phyloP scores from a whole-genome alignment of 2,113 vertebrate species.

The Eretmochelys imbricata region DNA sequence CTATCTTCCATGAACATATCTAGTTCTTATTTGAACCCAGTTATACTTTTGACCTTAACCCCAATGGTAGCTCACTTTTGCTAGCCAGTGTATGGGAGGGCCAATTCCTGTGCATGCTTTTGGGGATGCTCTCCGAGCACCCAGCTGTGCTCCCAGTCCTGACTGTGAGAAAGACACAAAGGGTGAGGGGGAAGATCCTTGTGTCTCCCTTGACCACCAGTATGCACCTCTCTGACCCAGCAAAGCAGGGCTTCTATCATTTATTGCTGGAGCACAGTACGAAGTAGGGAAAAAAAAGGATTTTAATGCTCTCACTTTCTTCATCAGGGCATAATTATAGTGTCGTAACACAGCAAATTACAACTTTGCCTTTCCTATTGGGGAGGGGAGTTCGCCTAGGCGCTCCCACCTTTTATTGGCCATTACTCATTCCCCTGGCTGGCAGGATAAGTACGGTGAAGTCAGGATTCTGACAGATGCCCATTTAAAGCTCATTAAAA shows the following conservation, averaged over 20 bases:
- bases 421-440: slow-evolving; percentile 73
- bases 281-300: background rate
- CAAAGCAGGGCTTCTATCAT: background rate
- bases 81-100: background rate
- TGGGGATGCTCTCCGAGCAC: background rate
- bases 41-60: background rate
- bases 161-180: rapidly evolving
- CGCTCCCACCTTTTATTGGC: slow-evolving; percentile 74
- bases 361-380: slow-evolving; percentile 73
- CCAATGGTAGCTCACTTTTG: slow-evolving; percentile 2
- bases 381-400: slow-evolving; percentile 49
- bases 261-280: background rate
- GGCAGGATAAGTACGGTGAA: slow-evolving; percentile 69
- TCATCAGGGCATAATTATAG: slow-evolving; percentile 70
- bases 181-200: background rate
- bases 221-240: background rate
- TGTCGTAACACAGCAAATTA: slow-evolving; percentile 75
- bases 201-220: rapidly evolving
- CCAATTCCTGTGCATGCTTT: background rate
- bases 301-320: slow-evolving; percentile 50
- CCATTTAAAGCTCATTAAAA: slow-evolving; percentile 83
- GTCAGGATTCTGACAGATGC: slow-evolving; percentile 78
- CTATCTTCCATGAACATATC: background rate
- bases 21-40: background rate
- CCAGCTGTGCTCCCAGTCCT: background rate